These are phyloP conservation scores for Neocrepidodera transversa DNA, from an alignment of 2,888 invertebrate species.

Conservation along the genomic window DNA sequence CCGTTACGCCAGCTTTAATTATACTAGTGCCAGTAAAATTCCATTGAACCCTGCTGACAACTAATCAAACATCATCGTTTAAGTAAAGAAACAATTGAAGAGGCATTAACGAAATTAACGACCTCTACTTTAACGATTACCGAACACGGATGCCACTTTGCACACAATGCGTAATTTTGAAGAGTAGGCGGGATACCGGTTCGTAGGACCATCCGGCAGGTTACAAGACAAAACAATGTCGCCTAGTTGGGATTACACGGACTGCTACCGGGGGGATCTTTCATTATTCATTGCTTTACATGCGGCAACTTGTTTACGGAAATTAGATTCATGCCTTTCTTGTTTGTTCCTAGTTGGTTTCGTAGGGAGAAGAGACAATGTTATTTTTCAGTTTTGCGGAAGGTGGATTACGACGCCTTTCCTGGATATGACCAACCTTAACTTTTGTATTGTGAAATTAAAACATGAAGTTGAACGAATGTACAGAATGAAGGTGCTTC, in stretches of 20 bases:
- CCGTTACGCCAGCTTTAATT: constrained; percentile 6
- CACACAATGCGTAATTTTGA: constrained; percentile 56
- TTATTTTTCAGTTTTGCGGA: background rate
- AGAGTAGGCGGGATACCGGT: constrained; percentile 33
- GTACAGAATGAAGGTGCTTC: too few relatives aligned
- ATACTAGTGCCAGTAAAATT: constrained; percentile 4
- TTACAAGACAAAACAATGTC: constrained; percentile 33
- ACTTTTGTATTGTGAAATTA: too few relatives aligned
- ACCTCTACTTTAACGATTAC: constrained; percentile 56
- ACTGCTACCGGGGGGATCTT: constrained; percentile 36
- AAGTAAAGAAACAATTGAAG: constrained; percentile 27
- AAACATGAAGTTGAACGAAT: too few relatives aligned
- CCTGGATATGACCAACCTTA: constrained; percentile 1
- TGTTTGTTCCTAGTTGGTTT: constrained; percentile 31
- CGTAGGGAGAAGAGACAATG: constrained; percentile 7
- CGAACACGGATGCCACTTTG: constrained; percentile 55
- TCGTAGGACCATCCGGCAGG: constrained; percentile 32
- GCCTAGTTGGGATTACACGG: constrained; percentile 27
- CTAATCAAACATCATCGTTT: constrained; percentile 11
- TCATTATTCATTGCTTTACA: constrained; percentile 43
- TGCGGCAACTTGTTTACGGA: constrained; percentile 37
- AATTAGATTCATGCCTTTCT: constrained; percentile 37
- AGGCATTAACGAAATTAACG: constrained; percentile 55
- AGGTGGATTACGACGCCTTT: background rate
- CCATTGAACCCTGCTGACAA: constrained; percentile 15